Evolutionary conservation across 2,797 vertebrate genomes (phyloP).

Genomic region (Caiman crocodilus): DNA sequence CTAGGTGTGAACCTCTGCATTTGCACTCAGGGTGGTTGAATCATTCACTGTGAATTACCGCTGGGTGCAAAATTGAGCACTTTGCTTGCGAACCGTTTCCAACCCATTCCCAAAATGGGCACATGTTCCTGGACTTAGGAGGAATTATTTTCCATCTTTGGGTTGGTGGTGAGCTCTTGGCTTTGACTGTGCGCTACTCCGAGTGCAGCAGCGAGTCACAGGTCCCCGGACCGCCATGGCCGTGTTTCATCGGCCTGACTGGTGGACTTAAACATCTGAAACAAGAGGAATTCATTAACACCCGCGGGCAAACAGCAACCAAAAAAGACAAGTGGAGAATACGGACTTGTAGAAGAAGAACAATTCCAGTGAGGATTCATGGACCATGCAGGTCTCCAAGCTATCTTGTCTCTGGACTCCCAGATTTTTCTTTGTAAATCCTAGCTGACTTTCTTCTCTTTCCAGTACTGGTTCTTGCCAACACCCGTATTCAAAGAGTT

Average conservation of each 20-base stretch:
- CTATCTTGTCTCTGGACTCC: slow-evolving; percentile 31
- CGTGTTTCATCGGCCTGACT: accelerated
- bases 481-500: not conserved
- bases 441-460: not conserved
- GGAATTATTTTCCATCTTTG: slow-evolving; percentile 17
- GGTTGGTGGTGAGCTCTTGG: not conserved
- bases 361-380: slow-evolving; percentile 59
- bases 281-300: slow-evolving; percentile 9
- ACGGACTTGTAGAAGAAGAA: slow-evolving; percentile 65
- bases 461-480: not conserved
- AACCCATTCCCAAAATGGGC: slow-evolving; percentile 2
- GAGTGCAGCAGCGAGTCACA: not conserved
- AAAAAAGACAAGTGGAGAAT: slow-evolving; percentile 50
- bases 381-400: slow-evolving; percentile 45
- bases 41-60: slow-evolving; percentile 70
- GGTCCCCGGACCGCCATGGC: not conserved
- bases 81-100: slow-evolving; percentile 46
- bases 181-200: slow-evolving; percentile 1
- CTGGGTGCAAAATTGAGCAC: slow-evolving; percentile 51
- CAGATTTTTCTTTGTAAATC: not conserved
- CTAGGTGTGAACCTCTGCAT: slow-evolving; percentile 52
- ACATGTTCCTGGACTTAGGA: not conserved
- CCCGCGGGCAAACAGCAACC: not conserved
- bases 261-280: not conserved
- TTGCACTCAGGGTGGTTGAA: slow-evolving; percentile 63